phyloP scores from a whole-genome alignment of 2,113 vertebrate species.

The Hyperopisus bebe region DNA sequence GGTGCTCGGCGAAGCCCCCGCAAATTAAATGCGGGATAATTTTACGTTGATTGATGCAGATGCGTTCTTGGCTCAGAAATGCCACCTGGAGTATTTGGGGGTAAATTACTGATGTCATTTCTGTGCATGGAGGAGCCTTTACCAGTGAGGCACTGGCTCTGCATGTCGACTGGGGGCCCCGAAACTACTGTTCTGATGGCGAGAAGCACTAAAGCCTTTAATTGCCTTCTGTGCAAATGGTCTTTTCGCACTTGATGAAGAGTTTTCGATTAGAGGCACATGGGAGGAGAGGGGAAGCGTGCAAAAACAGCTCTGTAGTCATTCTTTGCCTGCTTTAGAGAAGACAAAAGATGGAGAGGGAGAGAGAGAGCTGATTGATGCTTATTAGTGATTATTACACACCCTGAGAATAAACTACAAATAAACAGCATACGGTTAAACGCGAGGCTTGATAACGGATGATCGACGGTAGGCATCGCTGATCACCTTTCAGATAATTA shows the following conservation, averaged over 20 bases:
- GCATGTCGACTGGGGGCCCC: constrained; percentile 86
- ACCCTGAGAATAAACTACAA: neutral
- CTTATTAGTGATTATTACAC: neutral
- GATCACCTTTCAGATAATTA: neutral
- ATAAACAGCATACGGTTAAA: neutral
- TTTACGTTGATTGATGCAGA: constrained; percentile 41
- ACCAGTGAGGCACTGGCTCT: constrained; percentile 90
- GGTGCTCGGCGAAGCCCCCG: constrained; percentile 12
- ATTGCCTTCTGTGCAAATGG: constrained; percentile 99
- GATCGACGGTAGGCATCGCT: neutral
- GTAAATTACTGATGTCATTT: constrained; percentile 80
- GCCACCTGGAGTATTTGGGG: constrained; percentile 63
- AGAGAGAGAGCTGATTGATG: neutral
- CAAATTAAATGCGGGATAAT: constrained; percentile 16
- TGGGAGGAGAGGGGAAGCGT: constrained; percentile 34
- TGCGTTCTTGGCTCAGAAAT: constrained; percentile 49
- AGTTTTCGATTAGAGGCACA: constrained; percentile 40
- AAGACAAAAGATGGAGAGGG: neutral
- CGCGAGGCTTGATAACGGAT: neutral
- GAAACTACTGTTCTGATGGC: constrained; percentile 92
- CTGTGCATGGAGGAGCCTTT: constrained; percentile 73
- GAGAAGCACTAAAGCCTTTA: constrained; percentile 99
- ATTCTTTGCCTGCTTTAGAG: neutral
- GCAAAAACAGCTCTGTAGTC: neutral
- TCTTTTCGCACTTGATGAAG: constrained; percentile 69